Evolutionary conservation across 2,797 vertebrate species (phyloP).

Genomic region (Pteronotus mesoamericanus): DNA sequence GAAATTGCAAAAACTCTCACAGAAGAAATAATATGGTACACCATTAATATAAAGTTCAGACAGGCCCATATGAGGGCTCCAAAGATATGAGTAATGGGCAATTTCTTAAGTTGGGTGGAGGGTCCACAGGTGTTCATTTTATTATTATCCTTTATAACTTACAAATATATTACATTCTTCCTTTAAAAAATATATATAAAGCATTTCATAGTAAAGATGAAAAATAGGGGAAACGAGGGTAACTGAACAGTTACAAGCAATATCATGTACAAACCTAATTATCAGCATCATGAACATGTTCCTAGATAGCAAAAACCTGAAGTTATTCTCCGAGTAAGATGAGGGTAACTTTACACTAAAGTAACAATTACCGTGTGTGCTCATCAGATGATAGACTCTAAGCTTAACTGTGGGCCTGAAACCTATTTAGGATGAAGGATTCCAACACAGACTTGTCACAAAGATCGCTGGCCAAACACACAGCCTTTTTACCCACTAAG

Average conservation of each 20-base stretch:
- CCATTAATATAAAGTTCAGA: slow-evolving; percentile 27
- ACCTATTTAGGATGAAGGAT: not conserved
- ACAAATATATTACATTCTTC: slow-evolving; percentile 45
- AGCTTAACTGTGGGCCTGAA: not conserved
- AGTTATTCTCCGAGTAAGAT: not conserved
- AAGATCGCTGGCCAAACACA: not conserved
- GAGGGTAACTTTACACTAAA: slow-evolving; percentile 10
- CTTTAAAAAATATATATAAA: slow-evolving; percentile 37
- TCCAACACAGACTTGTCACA: not conserved
- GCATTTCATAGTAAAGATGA: slow-evolving; percentile 45
- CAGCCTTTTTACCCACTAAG: not conserved
- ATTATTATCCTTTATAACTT: slow-evolving; percentile 52
- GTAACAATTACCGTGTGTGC: slow-evolving; percentile 27
- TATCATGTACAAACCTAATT: not conserved
- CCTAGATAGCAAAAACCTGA: not conserved
- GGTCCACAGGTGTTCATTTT: slow-evolving; percentile 61
- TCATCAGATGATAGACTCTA: not conserved
- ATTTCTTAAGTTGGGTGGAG: not conserved
- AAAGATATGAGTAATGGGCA: slow-evolving; percentile 41
- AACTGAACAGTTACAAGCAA: not conserved
- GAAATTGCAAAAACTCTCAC: slow-evolving; percentile 19
- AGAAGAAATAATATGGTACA: not conserved
- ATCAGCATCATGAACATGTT: slow-evolving; percentile 39
- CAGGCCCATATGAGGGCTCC: slow-evolving; percentile 33
- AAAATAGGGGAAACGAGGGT: not conserved